Base-by-base conservation (phyloP, 2,113 vertebrate genomes). In the Malurus cyaneus region DNA sequence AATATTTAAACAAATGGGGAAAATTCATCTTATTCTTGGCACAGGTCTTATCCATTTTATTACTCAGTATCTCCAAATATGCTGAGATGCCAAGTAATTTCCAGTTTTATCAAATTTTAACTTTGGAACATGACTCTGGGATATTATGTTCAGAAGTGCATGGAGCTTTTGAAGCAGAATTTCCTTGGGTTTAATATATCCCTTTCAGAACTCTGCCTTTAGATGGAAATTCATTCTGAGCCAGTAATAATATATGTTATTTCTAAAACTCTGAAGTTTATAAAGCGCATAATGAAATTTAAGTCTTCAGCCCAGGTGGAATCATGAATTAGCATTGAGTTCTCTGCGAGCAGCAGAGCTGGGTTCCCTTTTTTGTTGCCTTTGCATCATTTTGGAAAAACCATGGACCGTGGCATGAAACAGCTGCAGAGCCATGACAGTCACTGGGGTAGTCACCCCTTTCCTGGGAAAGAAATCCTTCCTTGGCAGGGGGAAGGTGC, bases 221-320 rank as follows among this genome's bases (percentile, higher is more conserved):
- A 74, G 94, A 92, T 95, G 80, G 93, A 95, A 98, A 97, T 92
- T 94, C 65, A 94, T 97, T 96, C 94, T 93, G 86, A 87, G 84
- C 88, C 93, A 80, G 94, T 96, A 97, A 97, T 82, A 80, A 80
- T 95, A 95, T 96, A 92, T 96, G 92, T 91, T 97, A 95, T 97
- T 97, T 93, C 93, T 97, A 93, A 97, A 91, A 87, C 90, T 96
- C 84, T 93, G 44, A 73, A 81, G 96, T 97, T 98, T 96, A 97
- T 96, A 97, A 97, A 97, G 94, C 93, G 86, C 86, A 92, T 94
- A 95, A 96, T 97, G 96, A 98, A 98, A 97, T 96, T 86, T 86
- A 97, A 97, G 91, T 95, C 96, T 80, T 93, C 39, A 50, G 89
- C 72, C 96, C 96, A 97, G 97, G 95, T 97, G 97, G 95, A 96